These are phyloP conservation scores for Alentia gelatinosa DNA, from an alignment of 2,888 invertebrate genomes.

Conservation along the genomic window DNA sequence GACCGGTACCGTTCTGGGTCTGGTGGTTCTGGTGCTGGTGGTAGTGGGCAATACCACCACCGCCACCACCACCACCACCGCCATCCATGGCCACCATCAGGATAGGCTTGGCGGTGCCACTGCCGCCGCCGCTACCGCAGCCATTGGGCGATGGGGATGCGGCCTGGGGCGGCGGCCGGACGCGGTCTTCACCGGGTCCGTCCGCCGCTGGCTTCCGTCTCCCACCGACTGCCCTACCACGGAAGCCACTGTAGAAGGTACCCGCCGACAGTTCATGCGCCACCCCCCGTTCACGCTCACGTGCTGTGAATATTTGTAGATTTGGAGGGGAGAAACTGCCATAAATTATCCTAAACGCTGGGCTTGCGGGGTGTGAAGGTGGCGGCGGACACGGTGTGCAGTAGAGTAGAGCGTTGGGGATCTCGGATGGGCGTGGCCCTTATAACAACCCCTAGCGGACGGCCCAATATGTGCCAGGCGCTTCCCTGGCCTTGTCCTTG, in stretches of 20 bases:
- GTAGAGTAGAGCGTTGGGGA: not conserved
- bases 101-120: not conserved
- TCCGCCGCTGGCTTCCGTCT: too few species aligned
- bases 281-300: not conserved
- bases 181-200: not conserved
- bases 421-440: not conserved
- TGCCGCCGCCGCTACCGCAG: not conserved
- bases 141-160: not conserved
- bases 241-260: not conserved
- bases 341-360: constrained; percentile 3
- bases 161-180: not conserved
- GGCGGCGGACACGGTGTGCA: not conserved
- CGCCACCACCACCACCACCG: not conserved
- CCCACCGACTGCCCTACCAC: not conserved
- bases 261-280: not conserved
- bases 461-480: not conserved
- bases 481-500: not conserved
- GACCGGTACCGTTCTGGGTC: too few species aligned
- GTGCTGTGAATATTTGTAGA: not conserved
- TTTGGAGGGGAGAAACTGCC: not conserved
- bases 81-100: not conserved
- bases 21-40: not conserved
- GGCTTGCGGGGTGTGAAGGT: not conserved
- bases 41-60: not conserved
- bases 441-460: not conserved